A percentile compares a stretch with the other conserved stretches of the same genome.
phyloP scores from a whole-genome alignment of 1,140 invertebrate genomes.

The Aphaenogaster rudis region DNA sequence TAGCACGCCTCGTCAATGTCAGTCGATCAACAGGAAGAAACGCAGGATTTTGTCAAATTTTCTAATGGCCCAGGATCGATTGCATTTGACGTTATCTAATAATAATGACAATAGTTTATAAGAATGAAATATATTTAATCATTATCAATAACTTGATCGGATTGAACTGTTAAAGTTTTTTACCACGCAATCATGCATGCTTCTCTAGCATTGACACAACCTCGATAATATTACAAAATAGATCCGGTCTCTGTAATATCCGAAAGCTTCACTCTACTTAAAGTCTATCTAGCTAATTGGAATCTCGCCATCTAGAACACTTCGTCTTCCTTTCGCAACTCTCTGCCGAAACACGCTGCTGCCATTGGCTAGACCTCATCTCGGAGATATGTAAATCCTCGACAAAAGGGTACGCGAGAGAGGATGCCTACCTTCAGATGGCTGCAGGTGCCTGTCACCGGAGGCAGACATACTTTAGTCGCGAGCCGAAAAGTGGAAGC shows the following conservation, averaged over 20 bases:
- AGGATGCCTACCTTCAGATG: constrained; percentile 62
- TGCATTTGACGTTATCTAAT: not conserved
- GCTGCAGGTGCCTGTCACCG: constrained; percentile 85
- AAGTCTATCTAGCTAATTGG: constrained; percentile 25
- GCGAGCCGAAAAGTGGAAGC: constrained; percentile 78
- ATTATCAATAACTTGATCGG: not conserved
- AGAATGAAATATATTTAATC: constrained; percentile 3
- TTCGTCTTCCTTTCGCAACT: constrained; percentile 45
- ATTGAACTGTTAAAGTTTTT: not conserved
- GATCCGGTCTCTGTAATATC: not conserved
- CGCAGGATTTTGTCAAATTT: not conserved
- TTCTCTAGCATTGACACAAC: not conserved
- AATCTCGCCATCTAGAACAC: constrained; percentile 35
- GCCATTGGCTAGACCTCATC: constrained; percentile 62
- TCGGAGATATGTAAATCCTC: constrained; percentile 74
- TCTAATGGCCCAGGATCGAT: not conserved
- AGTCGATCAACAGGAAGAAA: not conserved
- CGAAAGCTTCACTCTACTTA: constrained; percentile 2
- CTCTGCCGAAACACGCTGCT: constrained; percentile 37
- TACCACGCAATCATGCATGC: too few relatives aligned
- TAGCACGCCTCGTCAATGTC: constrained; percentile 36
- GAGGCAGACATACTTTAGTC: constrained; percentile 81
- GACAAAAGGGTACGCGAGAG: constrained; percentile 65
- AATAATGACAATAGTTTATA: not conserved
- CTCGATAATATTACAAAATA: not conserved